Percentiles rank a stretch among this genome's conserved stretches.
Conservation (phyloP, 2,888 invertebrate species). For the Sipunculus nudus region DNA sequence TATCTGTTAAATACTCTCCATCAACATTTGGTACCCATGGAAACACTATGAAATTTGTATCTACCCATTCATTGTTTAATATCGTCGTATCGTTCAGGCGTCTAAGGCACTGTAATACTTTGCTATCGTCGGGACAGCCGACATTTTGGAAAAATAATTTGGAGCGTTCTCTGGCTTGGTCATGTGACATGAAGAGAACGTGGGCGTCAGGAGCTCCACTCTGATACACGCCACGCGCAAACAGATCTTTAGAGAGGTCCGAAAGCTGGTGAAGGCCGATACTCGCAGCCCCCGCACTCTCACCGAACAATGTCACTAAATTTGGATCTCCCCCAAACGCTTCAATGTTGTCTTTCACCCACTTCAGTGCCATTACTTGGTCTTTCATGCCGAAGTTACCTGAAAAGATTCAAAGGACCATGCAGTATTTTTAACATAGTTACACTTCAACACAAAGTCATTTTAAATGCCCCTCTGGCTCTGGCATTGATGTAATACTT, state of each 20-base stretch:
- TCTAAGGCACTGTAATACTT: constrained; percentile 38
- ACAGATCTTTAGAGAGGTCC: constrained; percentile 83
- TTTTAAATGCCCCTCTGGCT: no score
- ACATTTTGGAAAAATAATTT: constrained; percentile 26
- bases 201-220: constrained; percentile 89
- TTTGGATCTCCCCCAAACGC: constrained; percentile 77
- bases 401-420: no score
- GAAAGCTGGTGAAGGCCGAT: constrained; percentile 80
- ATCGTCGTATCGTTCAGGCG: constrained; percentile 19
- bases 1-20: constrained; percentile 86
- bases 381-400: constrained; percentile 93
- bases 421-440: no score
- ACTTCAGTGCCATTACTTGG: constrained; percentile 83
- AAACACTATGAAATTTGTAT: constrained; percentile 76
- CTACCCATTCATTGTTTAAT: constrained; percentile 38
- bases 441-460: no score
- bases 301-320: constrained; percentile 91
- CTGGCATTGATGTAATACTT: no score
- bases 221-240: constrained; percentile 84
- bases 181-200: constrained; percentile 82
- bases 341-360: constrained; percentile 51
- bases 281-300: constrained; percentile 89
- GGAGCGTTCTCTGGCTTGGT: constrained; percentile 28
- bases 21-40: constrained; percentile 93
- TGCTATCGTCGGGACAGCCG: constrained; percentile 33